A percentile compares a stretch with the other conserved stretches of the same genome.
These are phyloP conservation scores for Vanessa tameamea DNA, from an alignment of 1,140 invertebrate genomes.

Conservation along the genomic window DNA sequence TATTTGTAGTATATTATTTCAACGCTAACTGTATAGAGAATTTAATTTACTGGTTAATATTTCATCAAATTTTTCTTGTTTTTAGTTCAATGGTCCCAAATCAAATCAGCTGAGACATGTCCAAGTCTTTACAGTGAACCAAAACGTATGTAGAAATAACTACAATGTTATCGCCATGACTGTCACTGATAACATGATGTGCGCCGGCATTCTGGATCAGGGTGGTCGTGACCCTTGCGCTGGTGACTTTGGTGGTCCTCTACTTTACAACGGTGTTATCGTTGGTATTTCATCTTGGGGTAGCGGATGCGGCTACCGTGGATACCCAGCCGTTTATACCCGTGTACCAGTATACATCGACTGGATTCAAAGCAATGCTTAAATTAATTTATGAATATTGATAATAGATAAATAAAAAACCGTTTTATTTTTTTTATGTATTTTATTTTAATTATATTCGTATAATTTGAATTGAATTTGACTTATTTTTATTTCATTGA, in stretches of 20 bases:
- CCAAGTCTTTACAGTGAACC: constrained; percentile 9
- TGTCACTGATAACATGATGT: constrained; percentile 27
- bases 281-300: constrained; percentile 27
- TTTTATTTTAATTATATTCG: not conserved
- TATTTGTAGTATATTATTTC: not conserved
- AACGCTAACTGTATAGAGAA: not conserved
- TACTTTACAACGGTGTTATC: constrained; percentile 25
- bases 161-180: constrained; percentile 18
- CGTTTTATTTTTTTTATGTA: constrained; percentile 24
- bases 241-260: constrained; percentile 32
- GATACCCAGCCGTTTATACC: constrained; percentile 32
- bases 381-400: constrained; percentile 34
- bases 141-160: constrained; percentile 9
- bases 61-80: not conserved
- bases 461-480: no score
- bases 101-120: constrained; percentile 10
- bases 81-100: not conserved
- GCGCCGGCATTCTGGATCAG: constrained; percentile 21
- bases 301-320: constrained; percentile 6
- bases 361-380: constrained; percentile 29
- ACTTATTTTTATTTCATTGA: no score
- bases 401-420: constrained; percentile 47
- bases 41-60: not conserved
- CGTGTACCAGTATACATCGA: constrained; percentile 18
- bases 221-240: constrained; percentile 23